Base-by-base conservation (phyloP, 2,888 invertebrate genomes). In the Brenthis ino region DNA sequence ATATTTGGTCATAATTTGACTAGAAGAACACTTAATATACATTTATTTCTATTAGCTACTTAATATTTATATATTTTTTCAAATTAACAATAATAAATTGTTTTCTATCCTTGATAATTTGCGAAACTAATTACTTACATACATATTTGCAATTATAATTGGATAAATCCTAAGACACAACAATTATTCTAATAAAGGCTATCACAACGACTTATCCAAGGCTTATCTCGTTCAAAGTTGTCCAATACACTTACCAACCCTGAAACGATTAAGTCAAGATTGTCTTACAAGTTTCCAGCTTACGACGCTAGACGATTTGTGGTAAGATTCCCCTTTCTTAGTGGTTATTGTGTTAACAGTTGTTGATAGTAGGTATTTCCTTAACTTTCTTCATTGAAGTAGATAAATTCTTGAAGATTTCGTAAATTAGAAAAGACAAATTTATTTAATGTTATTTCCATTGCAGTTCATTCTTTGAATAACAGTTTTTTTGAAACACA, bases 221-320 rank as follows among this genome's bases (percentile, higher is more conserved):
- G 56, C 70, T 69, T 70, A 72, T 70, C 72, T 65, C 55, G 47
- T 72, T 47, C 6, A 67, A 69, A 72, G 60, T 70, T 72, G 63
- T 64, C 70, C 70, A 65, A 70, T 72, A 72, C 70, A 72, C 70
- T 72, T 72, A 63, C 55, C 55, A 58, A 48, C 64, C 66, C 60
- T 57, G 48, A 66, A 70, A 68, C 66, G 68, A 70, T 70, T 72
- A 61, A 70, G 57, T 63, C 72, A 67, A 67, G 71, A 69, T 63
- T 67, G 70, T 69, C 70, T 70, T 69, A 54, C 50, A 70, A 72
- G 68, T 72, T 53, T 55, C 69, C 64, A 64, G 60, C 69, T 69
- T 67, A 64, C 64, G 33, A 53, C 57, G n/a, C 33, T 55, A 56
- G 64, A 60, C 60, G 67, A 61, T 67, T 67, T 69, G 64, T 72